Evolutionary conservation across 2,797 vertebrate genomes (phyloP), one percentile per base, ranked within the genome.

Genomic region (Cirrhinus molitorella): DNA sequence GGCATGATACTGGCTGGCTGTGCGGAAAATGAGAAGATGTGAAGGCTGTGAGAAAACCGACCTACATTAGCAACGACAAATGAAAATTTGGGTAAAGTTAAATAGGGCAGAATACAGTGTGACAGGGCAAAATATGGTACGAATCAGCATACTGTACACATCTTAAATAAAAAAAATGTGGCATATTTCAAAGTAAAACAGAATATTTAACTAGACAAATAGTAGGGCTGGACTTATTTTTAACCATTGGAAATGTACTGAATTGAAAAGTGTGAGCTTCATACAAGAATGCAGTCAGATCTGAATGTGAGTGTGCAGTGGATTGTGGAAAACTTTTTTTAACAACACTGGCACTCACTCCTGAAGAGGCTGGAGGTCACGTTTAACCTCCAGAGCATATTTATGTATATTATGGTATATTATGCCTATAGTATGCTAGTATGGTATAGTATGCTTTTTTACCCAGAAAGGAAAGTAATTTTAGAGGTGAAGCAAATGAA

Each of bases 21-120:
- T 70, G 49, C 16, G 3, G 47, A 66, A 79, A 78, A 79, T 79
- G 19, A 63, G 23, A 63, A 61, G 74, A 79, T 79, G n/a, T 43
- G 34, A 68, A 68, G 14, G 43, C 40, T 8, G 37, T 19, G 59
- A 47, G 57, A 25, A 49, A 47, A 34, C 49, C 7, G 23, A 70
- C 78, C 79, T 59, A 45, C 2, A 59, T 51, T 49, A 25, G 47
- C 28, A 55, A 23, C 47, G 34, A 67, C 14, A 80, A 40, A 55
- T 40, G 9, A 21, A 77, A 77, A 5, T 77, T 34, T 47, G 28
- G 12, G 28, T 55, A 37, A 74, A 37, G 49, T 37, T 34, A 55
- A 73, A 73, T n/a, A 73, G 49, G 49, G 19, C 28, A 28, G 37
- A 40, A 40, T 40, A 40, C 37, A 40, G 37, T 40, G 9, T 40